Conservation (phyloP, 2,888 invertebrate species). For the Parelbella ahira region DNA sequence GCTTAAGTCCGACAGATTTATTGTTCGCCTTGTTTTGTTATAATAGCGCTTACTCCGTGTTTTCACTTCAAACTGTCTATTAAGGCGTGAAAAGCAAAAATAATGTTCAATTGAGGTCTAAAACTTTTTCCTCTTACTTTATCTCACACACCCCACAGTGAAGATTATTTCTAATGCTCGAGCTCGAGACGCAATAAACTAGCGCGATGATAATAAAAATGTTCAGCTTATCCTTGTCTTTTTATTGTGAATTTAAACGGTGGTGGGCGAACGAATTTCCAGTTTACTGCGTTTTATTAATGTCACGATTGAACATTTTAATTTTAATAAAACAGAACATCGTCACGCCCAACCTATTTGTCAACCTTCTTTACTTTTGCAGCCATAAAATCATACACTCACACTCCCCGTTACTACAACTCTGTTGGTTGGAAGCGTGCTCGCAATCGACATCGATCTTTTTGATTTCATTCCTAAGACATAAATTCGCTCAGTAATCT, state of each 20-base stretch:
- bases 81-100: constrained; percentile 23
- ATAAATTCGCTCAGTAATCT: constrained; percentile 70
- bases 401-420: constrained; percentile 61
- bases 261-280: constrained; percentile 53
- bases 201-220: constrained; percentile 74
- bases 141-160: constrained; percentile 45
- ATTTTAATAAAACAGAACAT: constrained; percentile 79
- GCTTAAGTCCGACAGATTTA: constrained; percentile 59
- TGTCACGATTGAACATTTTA: constrained; percentile 72
- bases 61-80: constrained; percentile 37
- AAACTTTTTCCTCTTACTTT: constrained; percentile 16
- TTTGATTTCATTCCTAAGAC: constrained; percentile 68
- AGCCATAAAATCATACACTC: constrained; percentile 76
- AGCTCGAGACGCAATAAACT: constrained; percentile 71
- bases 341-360: constrained; percentile 78
- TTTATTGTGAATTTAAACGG: constrained; percentile 61
- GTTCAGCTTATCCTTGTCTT: constrained; percentile 67
- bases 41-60: constrained; percentile 39
- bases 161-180: constrained; percentile 70
- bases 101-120: constrained; percentile 32
- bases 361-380: constrained; percentile 79
- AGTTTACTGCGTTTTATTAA: constrained; percentile 69
- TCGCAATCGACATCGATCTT: constrained; percentile 61
- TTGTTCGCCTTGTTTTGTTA: constrained; percentile 53
- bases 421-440: constrained; percentile 39